A percentile compares a stretch with the other conserved stretches of the same genome.
Evolutionary conservation across 2,113 vertebrate genomes (phyloP).

Genomic region (Aspidoscelis tigris): DNA sequence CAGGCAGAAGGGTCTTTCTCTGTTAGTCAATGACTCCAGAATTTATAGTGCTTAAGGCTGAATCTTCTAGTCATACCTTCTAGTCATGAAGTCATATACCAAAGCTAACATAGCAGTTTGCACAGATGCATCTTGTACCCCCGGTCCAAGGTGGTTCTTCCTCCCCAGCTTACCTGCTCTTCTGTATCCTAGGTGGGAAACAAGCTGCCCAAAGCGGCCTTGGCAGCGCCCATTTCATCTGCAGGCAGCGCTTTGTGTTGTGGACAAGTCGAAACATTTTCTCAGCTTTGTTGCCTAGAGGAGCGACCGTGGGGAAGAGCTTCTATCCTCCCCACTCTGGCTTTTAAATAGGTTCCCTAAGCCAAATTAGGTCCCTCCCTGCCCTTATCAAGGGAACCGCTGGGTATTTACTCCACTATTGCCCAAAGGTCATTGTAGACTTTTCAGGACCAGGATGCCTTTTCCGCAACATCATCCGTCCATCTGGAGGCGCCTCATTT

Average conservation of each 20-base stretch:
- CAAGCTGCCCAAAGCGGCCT: background rate
- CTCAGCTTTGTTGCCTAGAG: rapidly evolving
- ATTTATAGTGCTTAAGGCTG: background rate
- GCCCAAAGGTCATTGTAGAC: conserved; percentile 64
- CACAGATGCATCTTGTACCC: background rate
- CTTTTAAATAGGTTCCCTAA: conserved; percentile 65
- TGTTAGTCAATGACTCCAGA: background rate
- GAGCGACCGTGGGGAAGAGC: background rate
- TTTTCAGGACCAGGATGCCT: conserved; percentile 30
- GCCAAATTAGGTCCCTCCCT: conserved; percentile 54
- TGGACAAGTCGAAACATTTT: conserved; percentile 74
- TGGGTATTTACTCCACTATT: conserved; percentile 30
- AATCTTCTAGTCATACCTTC: background rate
- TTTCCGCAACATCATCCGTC: background rate
- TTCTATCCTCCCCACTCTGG: rapidly evolving
- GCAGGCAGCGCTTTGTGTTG: conserved; percentile 29
- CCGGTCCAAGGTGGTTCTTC: background rate
- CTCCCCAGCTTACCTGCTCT: conserved; percentile 61
- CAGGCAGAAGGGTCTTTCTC: background rate
- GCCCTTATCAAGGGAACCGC: conserved; percentile 43
- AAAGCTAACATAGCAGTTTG: background rate
- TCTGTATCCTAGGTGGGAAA: conserved; percentile 25
- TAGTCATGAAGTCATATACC: background rate
- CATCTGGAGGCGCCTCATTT: background rate
- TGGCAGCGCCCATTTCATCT: background rate